Conservation (phyloP, 2,888 invertebrate genomes). For the Tetropium fuscum region DNA sequence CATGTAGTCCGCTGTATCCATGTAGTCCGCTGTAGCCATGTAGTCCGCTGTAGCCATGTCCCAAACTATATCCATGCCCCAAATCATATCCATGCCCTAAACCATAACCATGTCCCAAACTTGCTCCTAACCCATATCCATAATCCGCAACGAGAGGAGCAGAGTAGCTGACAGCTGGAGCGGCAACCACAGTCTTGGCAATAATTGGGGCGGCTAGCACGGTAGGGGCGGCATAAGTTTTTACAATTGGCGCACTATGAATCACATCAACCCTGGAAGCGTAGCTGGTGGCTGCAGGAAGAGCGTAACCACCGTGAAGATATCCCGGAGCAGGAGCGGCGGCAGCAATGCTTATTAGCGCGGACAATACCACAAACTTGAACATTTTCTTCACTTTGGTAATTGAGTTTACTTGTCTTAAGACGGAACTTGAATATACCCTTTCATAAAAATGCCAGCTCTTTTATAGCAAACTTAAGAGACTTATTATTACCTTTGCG, state of each 20-base stretch:
- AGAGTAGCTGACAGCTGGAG: constrained; percentile 41
- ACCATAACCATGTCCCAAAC: constrained; percentile 32
- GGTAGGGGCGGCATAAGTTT: constrained; percentile 45
- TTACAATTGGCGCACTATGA: constrained; percentile 36
- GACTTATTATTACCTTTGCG: constrained; percentile 33
- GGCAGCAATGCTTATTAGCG: constrained; percentile 29
- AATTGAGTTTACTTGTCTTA: constrained; percentile 7
- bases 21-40: not conserved
- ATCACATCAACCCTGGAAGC: constrained; percentile 39
- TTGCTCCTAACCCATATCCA: constrained; percentile 26
- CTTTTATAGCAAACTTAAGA: constrained; percentile 13
- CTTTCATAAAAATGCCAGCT: constrained; percentile 8
- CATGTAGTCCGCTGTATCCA: constrained; percentile 35
- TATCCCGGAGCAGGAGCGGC: constrained; percentile 41
- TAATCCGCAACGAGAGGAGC: constrained; percentile 35
- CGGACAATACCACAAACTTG: constrained; percentile 30
- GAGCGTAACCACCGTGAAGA: constrained; percentile 7
- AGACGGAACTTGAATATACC: constrained; percentile 1
- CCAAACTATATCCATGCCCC: constrained; percentile 35
- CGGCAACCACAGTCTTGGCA: constrained; percentile 45
- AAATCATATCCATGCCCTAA: constrained; percentile 26
- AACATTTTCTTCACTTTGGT: constrained; percentile 17
- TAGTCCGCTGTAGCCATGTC: constrained; percentile 20
- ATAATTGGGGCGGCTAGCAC: no score
- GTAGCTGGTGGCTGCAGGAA: constrained; percentile 51